Percentiles rank a stretch among this genome's conserved stretches.
These are phyloP conservation scores for Rissa tridactyla DNA, from an alignment of 2,113 vertebrate genomes.

Conservation along the genomic window DNA sequence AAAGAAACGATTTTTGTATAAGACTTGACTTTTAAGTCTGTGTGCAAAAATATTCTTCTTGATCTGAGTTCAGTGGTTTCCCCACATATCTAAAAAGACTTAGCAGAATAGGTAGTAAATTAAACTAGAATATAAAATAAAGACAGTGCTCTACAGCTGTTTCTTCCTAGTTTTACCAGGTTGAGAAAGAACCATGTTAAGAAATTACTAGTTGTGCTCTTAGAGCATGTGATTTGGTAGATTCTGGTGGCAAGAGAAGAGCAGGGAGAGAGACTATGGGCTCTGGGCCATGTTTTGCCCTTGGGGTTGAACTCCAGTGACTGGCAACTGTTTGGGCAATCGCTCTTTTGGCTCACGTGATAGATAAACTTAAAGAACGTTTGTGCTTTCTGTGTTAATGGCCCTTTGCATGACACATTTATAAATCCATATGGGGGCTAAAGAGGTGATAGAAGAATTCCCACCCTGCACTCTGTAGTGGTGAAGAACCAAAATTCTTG, in stretches of 20 bases:
- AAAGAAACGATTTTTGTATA: conserved; percentile 56
- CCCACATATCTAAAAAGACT: neutral
- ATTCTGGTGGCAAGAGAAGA: neutral
- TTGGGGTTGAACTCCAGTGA: neutral
- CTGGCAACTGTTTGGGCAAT: neutral
- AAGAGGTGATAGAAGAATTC: neutral
- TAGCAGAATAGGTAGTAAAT: conserved; percentile 36
- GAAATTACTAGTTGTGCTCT: neutral
- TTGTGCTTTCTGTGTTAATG: neutral
- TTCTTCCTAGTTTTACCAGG: neutral
- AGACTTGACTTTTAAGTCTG: conserved; percentile 61
- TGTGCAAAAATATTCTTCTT: conserved; percentile 61
- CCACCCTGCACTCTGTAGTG: neutral
- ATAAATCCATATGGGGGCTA: neutral
- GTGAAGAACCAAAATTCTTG: neutral
- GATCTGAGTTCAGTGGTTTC: conserved; percentile 50
- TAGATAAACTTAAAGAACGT: neutral
- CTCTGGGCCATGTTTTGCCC: neutral
- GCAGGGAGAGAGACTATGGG: neutral
- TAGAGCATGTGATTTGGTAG: neutral
- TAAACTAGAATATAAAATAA: conserved; percentile 17
- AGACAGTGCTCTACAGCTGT: neutral
- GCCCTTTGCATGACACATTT: neutral
- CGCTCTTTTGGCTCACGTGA: neutral
- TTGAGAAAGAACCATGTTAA: neutral